A percentile compares a stretch with the other conserved stretches of the same genome.
phyloP scores from a whole-genome alignment of 2,888 invertebrate species.

The Nemotelus nigrinus region DNA sequence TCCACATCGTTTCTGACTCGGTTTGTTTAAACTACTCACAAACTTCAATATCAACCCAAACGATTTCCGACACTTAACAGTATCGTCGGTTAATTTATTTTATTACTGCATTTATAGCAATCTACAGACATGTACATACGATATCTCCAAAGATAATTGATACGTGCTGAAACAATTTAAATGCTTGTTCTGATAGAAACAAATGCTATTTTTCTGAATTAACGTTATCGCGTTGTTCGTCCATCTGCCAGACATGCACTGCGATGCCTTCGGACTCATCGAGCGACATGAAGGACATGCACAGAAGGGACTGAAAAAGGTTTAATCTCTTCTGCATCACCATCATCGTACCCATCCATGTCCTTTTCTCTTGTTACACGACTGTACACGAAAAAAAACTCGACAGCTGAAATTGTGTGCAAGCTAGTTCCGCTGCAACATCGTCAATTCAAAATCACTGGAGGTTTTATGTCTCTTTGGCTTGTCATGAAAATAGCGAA shows the following conservation, averaged over 20 bases:
- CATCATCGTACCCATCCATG: neutral
- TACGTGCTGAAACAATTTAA: constrained; percentile 27
- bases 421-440: constrained; percentile 34
- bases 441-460: constrained; percentile 33
- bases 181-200: constrained; percentile 40
- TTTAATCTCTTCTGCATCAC: neutral
- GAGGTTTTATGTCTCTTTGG: neutral
- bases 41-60: constrained; percentile 4
- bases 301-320: neutral
- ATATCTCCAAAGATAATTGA: neutral
- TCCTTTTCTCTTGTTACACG: neutral
- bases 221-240: constrained; percentile 7
- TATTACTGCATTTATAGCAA: neutral
- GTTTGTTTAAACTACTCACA: neutral
- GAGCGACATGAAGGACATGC: no score
- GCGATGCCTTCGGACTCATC: no score
- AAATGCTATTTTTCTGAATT: constrained; percentile 36
- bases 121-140: neutral
- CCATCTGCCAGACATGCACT: no score
- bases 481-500: neutral
- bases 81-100: constrained; percentile 19
- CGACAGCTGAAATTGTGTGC: constrained; percentile 19
- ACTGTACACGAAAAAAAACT: neutral
- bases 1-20: neutral
- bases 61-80: constrained; percentile 18